Conservation (phyloP, 2,113 vertebrate species). For the Tonatia bakeri region DNA sequence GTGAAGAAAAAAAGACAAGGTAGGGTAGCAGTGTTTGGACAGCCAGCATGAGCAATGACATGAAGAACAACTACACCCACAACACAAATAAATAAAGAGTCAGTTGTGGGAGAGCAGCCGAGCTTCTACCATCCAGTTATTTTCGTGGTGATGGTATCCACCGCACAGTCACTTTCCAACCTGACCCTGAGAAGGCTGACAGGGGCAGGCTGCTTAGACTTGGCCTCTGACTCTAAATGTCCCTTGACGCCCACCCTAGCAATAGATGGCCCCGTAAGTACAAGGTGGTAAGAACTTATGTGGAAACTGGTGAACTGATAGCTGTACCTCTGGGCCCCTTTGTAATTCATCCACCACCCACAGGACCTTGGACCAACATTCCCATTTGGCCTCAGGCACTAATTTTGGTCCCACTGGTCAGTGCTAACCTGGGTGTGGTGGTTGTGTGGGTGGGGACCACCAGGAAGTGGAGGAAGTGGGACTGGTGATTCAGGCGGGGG, state of each 20-base stretch:
- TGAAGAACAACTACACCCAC: not conserved
- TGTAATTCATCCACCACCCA: slow-evolving; percentile 41
- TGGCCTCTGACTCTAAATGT: not conserved
- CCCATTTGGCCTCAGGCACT: slow-evolving; percentile 49
- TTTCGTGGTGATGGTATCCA: not conserved
- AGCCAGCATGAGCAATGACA: not conserved
- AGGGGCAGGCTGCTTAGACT: not conserved
- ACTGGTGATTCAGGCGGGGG: slow-evolving; percentile 50
- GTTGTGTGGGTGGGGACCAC: slow-evolving; percentile 58
- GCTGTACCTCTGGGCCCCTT: not conserved
- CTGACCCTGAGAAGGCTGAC: not conserved
- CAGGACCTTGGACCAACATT: slow-evolving; percentile 6
- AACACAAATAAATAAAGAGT: not conserved
- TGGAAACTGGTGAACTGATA: not conserved
- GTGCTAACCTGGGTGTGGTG: slow-evolving; percentile 49
- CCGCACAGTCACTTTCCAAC: not conserved
- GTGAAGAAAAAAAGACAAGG: not conserved
- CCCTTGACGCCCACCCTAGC: not conserved
- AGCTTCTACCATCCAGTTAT: not conserved
- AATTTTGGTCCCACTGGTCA: slow-evolving; percentile 68
- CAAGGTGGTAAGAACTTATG: not conserved
- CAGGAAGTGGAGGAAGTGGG: slow-evolving; percentile 57
- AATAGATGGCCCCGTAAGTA: not conserved
- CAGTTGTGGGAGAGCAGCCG: not conserved
- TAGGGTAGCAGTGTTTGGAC: not conserved